Base-by-base conservation (phyloP, 2,888 invertebrate genomes). In the Amphipyra tragopoginis region DNA sequence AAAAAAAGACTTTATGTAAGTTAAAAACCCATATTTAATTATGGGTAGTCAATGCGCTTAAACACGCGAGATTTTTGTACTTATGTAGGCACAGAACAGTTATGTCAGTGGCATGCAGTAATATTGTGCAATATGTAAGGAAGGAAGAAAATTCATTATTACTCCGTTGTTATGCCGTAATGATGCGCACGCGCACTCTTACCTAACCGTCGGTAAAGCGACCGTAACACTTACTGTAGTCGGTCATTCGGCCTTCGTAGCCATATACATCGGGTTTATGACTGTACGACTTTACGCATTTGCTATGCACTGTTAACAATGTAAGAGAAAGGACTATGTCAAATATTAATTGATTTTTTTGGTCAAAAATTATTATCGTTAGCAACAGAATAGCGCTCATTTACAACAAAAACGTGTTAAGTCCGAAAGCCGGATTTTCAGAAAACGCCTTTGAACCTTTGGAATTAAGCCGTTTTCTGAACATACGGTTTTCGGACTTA, bases 101-200 rank as follows among this genome's bases (percentile, higher is more conserved):
- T 79, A 77, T 75, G 68, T 71, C 70, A 75, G 65, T 76, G 70
- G 85, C 83, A 82, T 86, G 86, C 76, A 80, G 77, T 83, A 80
- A 85, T 70, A 86, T 91, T 90, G 88, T 87, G 86, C 83, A 90
- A 90, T 87, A 78, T 59, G 79, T 57, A 76, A 90, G 90, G 90
- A 90, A 91, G 92, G 90, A 92, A 91, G 90, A 86, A 82, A 80
- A 83, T 81, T 80, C 77, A 80, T 74, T 77, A 81, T 81, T 78
- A 74, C 77, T 71, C 61, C 51, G 82, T 81, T 81, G 83, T 88
- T 85, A 86, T 83, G 86, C 79, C 53, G 86, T 85, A 88, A 87
- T 84, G 82, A 83, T 77, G 83, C 72, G 85, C 86, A 84, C 79
- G 81, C 85, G 78, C 66, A 65, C 71, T 75, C 79, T 90, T 90